Percentiles rank a stretch among this genome's conserved stretches.
phyloP scores from a whole-genome alignment of 2,888 invertebrate species.

The Conus canariensis region DNA sequence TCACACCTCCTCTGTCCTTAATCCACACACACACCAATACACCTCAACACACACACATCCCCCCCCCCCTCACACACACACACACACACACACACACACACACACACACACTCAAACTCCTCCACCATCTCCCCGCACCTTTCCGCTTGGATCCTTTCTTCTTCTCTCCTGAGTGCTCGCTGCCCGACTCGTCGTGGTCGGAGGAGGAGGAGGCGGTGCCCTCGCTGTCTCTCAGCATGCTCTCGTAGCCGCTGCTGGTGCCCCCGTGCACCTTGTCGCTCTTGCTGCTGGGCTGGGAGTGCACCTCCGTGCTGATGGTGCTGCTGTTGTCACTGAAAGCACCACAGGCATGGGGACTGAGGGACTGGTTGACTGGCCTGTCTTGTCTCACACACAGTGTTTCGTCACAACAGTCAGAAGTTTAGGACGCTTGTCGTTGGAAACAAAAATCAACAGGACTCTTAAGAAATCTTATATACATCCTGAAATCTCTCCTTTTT shows the following conservation, averaged over 20 bases:
- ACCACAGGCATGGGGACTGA: not conserved
- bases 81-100: no score
- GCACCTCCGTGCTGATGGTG: conserved; percentile 72
- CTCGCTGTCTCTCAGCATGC: conserved; percentile 90
- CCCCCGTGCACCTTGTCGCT: conserved; percentile 79
- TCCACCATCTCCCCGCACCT: conserved; percentile 45
- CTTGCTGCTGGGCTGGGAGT: conserved; percentile 68
- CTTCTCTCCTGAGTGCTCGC: conserved; percentile 71
- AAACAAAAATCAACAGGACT: no score
- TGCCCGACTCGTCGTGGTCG: conserved; percentile 79
- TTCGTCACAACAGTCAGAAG: no score
- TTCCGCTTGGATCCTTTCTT: conserved; percentile 72
- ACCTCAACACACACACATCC: no score
- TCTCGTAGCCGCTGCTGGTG: conserved; percentile 92
- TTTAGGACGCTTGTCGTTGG: no score
- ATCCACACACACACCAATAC: no score
- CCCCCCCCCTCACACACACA: no score
- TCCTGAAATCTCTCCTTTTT: no score
- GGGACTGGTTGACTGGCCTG: no score
- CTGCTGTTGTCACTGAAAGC: conserved; percentile 62
- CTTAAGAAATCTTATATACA: no score
- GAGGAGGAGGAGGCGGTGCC: conserved; percentile 91
- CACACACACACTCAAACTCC: no score
- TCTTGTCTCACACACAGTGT: not conserved
- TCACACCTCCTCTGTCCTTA: no score